Evolutionary conservation across 1,140 invertebrate species (phyloP).

Genomic region (Sminthurides bifidus): DNA sequence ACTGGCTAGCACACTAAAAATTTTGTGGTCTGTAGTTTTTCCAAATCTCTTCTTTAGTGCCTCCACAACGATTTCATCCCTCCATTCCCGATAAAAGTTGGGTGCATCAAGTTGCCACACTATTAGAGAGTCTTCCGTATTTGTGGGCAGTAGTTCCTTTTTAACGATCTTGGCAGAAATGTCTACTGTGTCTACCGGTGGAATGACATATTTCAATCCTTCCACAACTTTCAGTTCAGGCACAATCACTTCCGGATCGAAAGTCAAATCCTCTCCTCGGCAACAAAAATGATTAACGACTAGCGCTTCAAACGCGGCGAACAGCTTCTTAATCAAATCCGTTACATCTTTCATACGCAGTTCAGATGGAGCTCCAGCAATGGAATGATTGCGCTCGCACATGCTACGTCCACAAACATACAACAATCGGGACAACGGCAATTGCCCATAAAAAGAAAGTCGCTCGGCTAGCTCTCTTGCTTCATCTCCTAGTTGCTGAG

Average conservation of each 20-base stretch:
- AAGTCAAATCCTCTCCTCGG: neutral
- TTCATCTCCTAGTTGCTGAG: slow-evolving; percentile 7
- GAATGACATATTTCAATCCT: neutral
- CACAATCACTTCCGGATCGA: neutral
- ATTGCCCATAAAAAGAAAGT: slow-evolving; percentile 14
- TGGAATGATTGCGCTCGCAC: neutral
- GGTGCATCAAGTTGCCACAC: slow-evolving; percentile 21
- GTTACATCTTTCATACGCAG: too few species aligned
- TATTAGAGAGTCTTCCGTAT: slow-evolving; percentile 12
- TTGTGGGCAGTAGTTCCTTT: neutral
- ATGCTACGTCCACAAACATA: slow-evolving; percentile 16
- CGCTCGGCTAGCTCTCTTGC: slow-evolving; percentile 13
- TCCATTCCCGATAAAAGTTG: slow-evolving; percentile 19
- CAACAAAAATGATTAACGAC: slow-evolving; percentile 1
- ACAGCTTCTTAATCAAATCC: slow-evolving; percentile 1
- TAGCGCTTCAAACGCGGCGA: neutral
- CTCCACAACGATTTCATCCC: slow-evolving; percentile 19
- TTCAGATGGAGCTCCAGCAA: too few species aligned
- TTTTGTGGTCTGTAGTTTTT: slow-evolving; percentile 6
- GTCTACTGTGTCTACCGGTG: neutral
- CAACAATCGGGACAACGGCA: slow-evolving; percentile 13
- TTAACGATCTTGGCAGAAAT: slow-evolving; percentile 4
- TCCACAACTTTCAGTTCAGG: slow-evolving; percentile 2
- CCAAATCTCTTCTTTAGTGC: slow-evolving; percentile 15
- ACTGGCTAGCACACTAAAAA: slow-evolving; percentile 1